Conservation (phyloP, 1,140 invertebrate genomes). For the Nasonia vitripennis region DNA sequence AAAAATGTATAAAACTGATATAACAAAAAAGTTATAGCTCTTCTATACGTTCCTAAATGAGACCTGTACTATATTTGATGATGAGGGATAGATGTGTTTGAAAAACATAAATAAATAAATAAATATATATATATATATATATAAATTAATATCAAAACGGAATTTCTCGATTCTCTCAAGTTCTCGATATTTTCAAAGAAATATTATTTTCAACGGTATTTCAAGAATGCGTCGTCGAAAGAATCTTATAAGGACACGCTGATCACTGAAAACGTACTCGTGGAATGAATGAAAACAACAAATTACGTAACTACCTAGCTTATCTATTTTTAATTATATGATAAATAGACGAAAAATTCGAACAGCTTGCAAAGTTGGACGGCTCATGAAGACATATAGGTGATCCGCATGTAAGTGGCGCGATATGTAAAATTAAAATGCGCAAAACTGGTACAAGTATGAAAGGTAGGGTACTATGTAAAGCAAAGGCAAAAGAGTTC, state of each 20-base stretch:
- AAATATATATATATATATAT: too few relatives aligned
- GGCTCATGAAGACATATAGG: not conserved
- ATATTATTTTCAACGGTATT: not conserved
- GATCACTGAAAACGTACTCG: constrained; percentile 28
- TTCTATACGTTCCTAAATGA: not conserved
- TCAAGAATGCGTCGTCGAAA: not conserved
- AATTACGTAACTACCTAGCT: constrained; percentile 44
- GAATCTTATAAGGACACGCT: not conserved
- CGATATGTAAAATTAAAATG: constrained; percentile 40
- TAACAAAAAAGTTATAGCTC: not conserved
- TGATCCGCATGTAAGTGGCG: constrained; percentile 15
- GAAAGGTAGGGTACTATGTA: not conserved
- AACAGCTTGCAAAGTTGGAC: constrained; percentile 56
- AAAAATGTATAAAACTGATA: too few relatives aligned
- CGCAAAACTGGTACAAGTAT: constrained; percentile 20
- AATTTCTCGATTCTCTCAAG: not conserved
- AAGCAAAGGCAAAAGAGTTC: not conserved
- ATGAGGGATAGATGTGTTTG: not conserved
- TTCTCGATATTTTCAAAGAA: not conserved
- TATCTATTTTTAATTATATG: constrained; percentile 56
- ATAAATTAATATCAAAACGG: not conserved
- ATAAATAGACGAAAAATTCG: constrained; percentile 49
- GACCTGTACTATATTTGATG: not conserved
- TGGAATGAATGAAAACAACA: constrained; percentile 29
- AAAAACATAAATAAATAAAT: not conserved